Evolutionary conservation across 1,140 invertebrate genomes (phyloP).

Genomic region (Rhizoglyphus robini): DNA sequence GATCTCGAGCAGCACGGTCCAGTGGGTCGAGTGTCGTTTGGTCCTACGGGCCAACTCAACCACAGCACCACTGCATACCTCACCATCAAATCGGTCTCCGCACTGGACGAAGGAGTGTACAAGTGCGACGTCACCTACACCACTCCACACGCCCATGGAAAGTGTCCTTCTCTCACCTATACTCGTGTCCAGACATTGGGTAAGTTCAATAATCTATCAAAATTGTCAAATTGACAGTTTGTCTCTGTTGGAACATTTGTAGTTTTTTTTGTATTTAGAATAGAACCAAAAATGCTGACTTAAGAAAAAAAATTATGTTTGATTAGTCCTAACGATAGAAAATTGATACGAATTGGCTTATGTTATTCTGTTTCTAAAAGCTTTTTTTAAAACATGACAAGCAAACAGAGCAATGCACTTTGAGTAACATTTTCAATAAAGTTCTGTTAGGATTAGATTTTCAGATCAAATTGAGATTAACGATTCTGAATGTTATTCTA

Average conservation of each 20-base stretch:
- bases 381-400: too few relatives aligned
- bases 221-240: background rate
- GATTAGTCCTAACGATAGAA: too few relatives aligned
- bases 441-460: too few relatives aligned
- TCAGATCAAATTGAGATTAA: too few relatives aligned
- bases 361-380: too few relatives aligned
- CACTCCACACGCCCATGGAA: slow-evolving; percentile 40
- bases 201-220: slow-evolving; percentile 8
- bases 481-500: too few relatives aligned
- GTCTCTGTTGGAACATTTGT: background rate
- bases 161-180: slow-evolving; percentile 27
- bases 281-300: background rate
- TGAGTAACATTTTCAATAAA: too few relatives aligned
- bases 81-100: slow-evolving; percentile 38
- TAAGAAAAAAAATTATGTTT: too few relatives aligned
- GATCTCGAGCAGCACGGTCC: slow-evolving; percentile 17
- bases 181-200: slow-evolving; percentile 20
- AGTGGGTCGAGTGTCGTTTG: slow-evolving; percentile 13
- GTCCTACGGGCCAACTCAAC: slow-evolving; percentile 13
- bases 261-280: slow-evolving; percentile 5
- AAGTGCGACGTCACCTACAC: slow-evolving; percentile 67
- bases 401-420: too few relatives aligned
- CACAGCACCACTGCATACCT: slow-evolving; percentile 24
- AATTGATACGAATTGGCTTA: too few relatives aligned
- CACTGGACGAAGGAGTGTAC: slow-evolving; percentile 63